Conservation (phyloP, 2,888 invertebrate species). For the Blomia tropicalis region DNA sequence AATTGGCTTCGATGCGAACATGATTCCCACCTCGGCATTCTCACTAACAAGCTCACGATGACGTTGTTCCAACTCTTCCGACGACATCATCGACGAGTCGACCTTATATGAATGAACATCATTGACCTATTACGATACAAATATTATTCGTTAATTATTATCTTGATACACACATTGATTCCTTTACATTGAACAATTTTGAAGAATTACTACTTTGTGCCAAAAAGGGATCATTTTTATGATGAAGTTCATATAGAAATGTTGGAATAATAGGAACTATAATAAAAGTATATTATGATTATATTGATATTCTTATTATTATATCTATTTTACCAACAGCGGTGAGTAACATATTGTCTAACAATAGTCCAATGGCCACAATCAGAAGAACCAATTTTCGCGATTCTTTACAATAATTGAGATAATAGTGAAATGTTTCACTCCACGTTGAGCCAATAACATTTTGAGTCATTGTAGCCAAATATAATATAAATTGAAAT, state of each 20-base stretch:
- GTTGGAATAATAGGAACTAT: slow-evolving; percentile 97
- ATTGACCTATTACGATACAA: no score
- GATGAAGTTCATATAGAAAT: slow-evolving; percentile 58
- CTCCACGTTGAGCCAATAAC: no score
- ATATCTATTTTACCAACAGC: slow-evolving; percentile 73
- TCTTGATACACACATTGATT: no score
- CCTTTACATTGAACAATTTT: no score
- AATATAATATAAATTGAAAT: no score
- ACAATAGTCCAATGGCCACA: slow-evolving; percentile 87
- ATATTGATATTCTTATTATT: neutral
- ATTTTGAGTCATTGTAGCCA: no score
- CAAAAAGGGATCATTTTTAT: neutral
- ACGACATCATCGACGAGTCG: no score
- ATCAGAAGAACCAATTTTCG: slow-evolving; percentile 81
- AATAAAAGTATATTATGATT: neutral
- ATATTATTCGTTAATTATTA: no score
- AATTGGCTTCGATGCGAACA: slow-evolving; percentile 97
- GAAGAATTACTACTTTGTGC: no score
- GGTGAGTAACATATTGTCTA: slow-evolving; percentile 98
- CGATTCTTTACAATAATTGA: slow-evolving; percentile 69
- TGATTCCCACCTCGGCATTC: slow-evolving; percentile 86
- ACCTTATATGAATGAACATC: no score
- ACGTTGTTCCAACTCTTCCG: slow-evolving; percentile 35
- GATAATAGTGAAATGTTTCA: no score
- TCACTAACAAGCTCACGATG: slow-evolving; percentile 76